A percentile compares a stretch with the other conserved stretches of the same genome.
phyloP scores from a whole-genome alignment of 1,140 invertebrate genomes.

The Neuroterus valhalla region DNA sequence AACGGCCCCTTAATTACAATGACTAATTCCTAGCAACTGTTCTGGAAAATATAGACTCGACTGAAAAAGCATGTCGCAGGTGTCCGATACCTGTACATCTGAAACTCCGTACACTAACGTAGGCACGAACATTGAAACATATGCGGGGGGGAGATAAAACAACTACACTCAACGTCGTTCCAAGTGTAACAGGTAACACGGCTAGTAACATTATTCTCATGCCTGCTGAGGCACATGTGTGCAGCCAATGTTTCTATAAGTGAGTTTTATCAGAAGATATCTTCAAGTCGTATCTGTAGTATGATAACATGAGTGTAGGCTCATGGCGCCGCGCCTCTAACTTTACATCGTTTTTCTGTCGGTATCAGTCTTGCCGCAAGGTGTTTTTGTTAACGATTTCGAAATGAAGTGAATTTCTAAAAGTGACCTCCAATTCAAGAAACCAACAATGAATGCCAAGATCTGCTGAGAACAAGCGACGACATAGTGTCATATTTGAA shows the following conservation, averaged over 20 bases:
- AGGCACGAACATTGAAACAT: background rate
- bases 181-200: conserved; percentile 22
- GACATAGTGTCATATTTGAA: conserved; percentile 6
- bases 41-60: background rate
- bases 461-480: background rate
- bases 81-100: background rate
- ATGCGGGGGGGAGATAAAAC: conserved; percentile 12
- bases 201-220: conserved; percentile 36
- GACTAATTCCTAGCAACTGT: no score
- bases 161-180: conserved; percentile 9
- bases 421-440: conserved; percentile 1
- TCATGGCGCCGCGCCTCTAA: conserved; percentile 57
- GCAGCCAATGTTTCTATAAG: conserved; percentile 26
- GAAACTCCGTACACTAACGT: background rate
- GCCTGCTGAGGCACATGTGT: background rate
- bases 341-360: conserved; percentile 31
- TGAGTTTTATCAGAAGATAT: conserved; percentile 69
- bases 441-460: background rate
- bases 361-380: conserved; percentile 33
- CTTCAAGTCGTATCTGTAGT: conserved; percentile 63
- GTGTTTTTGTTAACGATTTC: background rate
- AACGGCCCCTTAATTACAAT: no score
- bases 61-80: conserved; percentile 10
- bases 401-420: conserved; percentile 6
- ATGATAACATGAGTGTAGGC: conserved; percentile 63